Conservation (phyloP, 2,888 invertebrate species). For the Caenorhabditis doughertyi region DNA sequence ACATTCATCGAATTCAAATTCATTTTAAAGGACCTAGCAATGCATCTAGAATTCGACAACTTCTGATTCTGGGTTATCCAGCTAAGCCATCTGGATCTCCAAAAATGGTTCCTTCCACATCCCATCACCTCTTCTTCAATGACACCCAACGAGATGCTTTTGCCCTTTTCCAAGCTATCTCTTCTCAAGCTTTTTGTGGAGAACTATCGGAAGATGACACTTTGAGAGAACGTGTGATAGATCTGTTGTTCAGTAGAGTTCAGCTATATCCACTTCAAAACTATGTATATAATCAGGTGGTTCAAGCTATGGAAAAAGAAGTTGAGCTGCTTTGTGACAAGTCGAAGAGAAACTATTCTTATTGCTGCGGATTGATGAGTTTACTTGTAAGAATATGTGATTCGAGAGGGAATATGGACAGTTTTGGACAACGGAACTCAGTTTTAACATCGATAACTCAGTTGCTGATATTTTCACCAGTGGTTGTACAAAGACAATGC, state of each 20-base stretch:
- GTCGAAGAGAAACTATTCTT: slow-evolving; percentile 81
- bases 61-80: slow-evolving; percentile 67
- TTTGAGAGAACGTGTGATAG: slow-evolving; percentile 80
- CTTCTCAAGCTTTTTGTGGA: slow-evolving; percentile 85
- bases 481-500: slow-evolving; percentile 79
- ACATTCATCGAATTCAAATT: slow-evolving; percentile 86
- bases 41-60: slow-evolving; percentile 58
- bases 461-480: slow-evolving; percentile 80
- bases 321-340: slow-evolving; percentile 76
- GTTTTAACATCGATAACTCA: slow-evolving; percentile 79
- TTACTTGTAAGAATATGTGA: slow-evolving; percentile 78
- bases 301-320: slow-evolving; percentile 80
- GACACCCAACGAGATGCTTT: slow-evolving; percentile 83
- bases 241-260: slow-evolving; percentile 81
- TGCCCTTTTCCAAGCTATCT: slow-evolving; percentile 91
- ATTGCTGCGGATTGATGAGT: slow-evolving; percentile 80
- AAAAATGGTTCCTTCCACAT: slow-evolving; percentile 73
- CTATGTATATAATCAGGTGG: slow-evolving; percentile 81
- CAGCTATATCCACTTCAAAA: slow-evolving; percentile 82
- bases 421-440: slow-evolving; percentile 58
- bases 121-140: slow-evolving; percentile 84
- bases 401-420: slow-evolving; percentile 89
- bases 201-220: slow-evolving; percentile 79
- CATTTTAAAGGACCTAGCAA: slow-evolving; percentile 91
- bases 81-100: slow-evolving; percentile 8